Evolutionary conservation across 2,797 vertebrate genomes (phyloP).

Genomic region (Crenuchus spilurus): DNA sequence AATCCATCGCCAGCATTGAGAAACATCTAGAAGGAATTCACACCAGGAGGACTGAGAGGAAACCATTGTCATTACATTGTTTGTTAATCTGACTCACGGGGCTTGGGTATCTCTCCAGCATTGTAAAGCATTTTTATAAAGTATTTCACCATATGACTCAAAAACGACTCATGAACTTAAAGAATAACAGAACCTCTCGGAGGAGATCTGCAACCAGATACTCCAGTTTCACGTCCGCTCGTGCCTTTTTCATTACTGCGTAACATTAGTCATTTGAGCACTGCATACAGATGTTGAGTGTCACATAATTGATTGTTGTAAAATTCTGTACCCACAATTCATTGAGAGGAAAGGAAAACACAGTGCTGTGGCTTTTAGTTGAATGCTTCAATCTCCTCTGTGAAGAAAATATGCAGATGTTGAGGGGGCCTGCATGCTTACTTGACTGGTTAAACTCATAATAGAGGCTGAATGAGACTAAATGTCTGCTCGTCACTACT

Average conservation of each 20-base stretch:
- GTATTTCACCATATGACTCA: constrained; percentile 41
- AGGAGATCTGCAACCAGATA: constrained; percentile 33
- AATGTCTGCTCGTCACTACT: constrained; percentile 16
- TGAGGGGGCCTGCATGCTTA: neutral
- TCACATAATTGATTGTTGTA: constrained; percentile 23
- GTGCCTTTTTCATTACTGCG: constrained; percentile 10
- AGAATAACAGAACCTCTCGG: constrained; percentile 30
- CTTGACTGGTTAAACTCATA: constrained; percentile 10
- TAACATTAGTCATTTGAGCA: constrained; percentile 21
- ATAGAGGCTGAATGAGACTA: constrained; percentile 5
- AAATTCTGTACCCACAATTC: constrained; percentile 9
- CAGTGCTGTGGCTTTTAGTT: neutral
- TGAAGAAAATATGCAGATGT: constrained; percentile 37
- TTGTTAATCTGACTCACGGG: constrained; percentile 43
- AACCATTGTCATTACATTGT: constrained; percentile 52
- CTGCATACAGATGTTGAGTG: constrained; percentile 23
- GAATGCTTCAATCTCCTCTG: constrained; percentile 3
- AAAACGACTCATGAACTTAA: constrained; percentile 32
- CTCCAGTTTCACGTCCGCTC: constrained; percentile 12
- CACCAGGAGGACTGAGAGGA: constrained; percentile 30
- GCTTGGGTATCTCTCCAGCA: constrained; percentile 26
- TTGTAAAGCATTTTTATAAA: constrained; percentile 27
- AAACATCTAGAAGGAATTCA: constrained; percentile 46
- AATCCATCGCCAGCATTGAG: constrained; percentile 30
- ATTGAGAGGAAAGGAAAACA: constrained; percentile 13